Conservation (phyloP, 2,797 vertebrate species). For the Neomorphus geoffroyi region DNA sequence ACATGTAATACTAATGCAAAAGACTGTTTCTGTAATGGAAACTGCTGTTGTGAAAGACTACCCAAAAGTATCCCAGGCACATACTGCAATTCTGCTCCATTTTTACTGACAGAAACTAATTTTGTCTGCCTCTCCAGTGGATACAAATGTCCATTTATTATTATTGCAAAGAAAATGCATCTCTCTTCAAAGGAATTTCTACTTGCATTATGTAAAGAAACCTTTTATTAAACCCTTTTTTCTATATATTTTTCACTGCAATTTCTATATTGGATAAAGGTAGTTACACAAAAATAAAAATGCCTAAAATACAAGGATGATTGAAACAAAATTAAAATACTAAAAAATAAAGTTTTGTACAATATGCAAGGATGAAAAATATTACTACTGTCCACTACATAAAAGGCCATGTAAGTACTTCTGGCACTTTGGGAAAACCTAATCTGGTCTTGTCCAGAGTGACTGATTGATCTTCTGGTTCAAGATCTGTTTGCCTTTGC, state of each 20-base stretch:
- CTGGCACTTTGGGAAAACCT: not conserved
- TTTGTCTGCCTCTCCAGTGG: not conserved
- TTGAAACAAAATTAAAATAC: not conserved
- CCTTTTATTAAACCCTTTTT: not conserved
- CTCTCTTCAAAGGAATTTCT: not conserved
- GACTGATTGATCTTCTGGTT: not conserved
- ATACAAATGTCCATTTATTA: not conserved
- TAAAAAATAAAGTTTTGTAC: fast-evolving
- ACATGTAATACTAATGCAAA: not conserved
- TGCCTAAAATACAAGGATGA: not conserved
- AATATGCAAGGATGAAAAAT: not conserved
- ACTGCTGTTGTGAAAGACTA: not conserved
- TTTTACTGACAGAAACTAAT: not conserved
- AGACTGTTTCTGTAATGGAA: not conserved
- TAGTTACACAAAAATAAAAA: not conserved
- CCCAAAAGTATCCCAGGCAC: not conserved
- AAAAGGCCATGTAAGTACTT: not conserved
- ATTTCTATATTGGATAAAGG: not conserved
- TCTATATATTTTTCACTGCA: not conserved
- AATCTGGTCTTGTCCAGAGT: not conserved
- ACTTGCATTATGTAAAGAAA: not conserved
- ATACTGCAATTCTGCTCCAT: not conserved
- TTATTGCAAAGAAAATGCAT: not conserved
- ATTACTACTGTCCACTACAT: not conserved
- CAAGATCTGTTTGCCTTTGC: not conserved